Percentiles rank a stretch among this genome's conserved stretches.
phyloP scores from a whole-genome alignment of 2,888 invertebrate species.

The Scrobipalpa costella region DNA sequence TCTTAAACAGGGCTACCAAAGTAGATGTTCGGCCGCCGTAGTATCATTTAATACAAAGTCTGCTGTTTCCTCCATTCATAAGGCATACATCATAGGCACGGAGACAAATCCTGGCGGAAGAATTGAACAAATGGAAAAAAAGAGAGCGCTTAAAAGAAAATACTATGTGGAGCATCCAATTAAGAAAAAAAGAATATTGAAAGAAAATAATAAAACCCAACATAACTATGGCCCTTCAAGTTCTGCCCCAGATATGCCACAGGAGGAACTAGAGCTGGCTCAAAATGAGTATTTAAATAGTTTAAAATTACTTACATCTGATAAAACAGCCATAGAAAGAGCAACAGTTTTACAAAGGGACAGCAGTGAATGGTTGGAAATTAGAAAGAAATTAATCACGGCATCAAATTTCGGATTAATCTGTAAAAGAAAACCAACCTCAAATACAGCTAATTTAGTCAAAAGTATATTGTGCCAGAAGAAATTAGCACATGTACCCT shows the following conservation, averaged over 20 bases:
- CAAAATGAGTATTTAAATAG: background rate
- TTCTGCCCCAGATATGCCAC: background rate
- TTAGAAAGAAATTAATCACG: slow-evolving; percentile 31
- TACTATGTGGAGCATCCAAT: background rate
- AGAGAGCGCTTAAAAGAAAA: background rate
- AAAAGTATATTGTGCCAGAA: slow-evolving; percentile 23
- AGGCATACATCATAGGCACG: background rate
- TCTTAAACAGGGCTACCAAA: slow-evolving; percentile 43
- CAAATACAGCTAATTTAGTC: background rate
- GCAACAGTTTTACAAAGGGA: slow-evolving; percentile 31
- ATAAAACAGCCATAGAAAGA: slow-evolving; percentile 20
- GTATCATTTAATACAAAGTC: slow-evolving; percentile 41
- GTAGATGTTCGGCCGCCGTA: slow-evolving; percentile 44
- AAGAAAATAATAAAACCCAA: background rate
- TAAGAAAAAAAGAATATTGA: background rate
- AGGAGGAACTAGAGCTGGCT: background rate
- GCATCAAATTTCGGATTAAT: slow-evolving; percentile 35
- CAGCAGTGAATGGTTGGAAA: slow-evolving; percentile 33
- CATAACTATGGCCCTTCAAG: background rate
- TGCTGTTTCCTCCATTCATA: background rate
- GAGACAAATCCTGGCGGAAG: background rate
- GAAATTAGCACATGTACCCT: slow-evolving; percentile 18
- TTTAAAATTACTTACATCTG: background rate
- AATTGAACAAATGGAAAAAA: background rate
- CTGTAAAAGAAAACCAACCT: slow-evolving; percentile 23